These are phyloP conservation scores for Lepus townsendii DNA, from an alignment of 2,797 vertebrate genomes.

Conservation along the genomic window DNA sequence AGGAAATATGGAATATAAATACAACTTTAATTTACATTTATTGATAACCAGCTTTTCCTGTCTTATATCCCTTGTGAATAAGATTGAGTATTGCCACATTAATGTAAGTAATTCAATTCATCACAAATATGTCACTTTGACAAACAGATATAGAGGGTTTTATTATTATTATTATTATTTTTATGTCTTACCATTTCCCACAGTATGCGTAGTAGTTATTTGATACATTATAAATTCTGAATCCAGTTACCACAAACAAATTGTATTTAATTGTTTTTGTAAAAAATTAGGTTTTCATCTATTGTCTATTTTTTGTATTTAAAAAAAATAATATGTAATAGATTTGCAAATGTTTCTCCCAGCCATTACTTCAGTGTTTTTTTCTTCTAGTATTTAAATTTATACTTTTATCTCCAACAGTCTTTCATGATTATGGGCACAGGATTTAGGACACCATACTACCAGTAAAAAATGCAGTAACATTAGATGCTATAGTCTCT, in stretches of 20 bases:
- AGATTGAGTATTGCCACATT: background rate
- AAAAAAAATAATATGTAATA: conserved; percentile 21
- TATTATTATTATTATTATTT: background rate
- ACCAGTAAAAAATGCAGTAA: background rate
- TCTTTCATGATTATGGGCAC: conserved; percentile 10
- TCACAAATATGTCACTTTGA: conserved; percentile 1
- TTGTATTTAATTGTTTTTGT: conserved; percentile 54
- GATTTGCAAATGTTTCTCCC: conserved; percentile 34
- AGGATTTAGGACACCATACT: background rate
- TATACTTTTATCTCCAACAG: conserved; percentile 30
- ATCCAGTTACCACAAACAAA: conserved; percentile 34
- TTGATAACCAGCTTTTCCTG: background rate
- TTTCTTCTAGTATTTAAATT: background rate
- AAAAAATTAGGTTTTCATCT: conserved; percentile 32
- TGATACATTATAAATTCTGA: conserved; percentile 30
- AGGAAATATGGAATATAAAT: background rate
- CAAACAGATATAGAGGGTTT: background rate
- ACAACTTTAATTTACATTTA: conserved; percentile 43
- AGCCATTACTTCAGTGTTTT: background rate
- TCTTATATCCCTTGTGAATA: conserved; percentile 11
- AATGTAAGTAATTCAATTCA: conserved; percentile 48
- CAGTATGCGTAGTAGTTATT: background rate
- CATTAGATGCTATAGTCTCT: background rate
- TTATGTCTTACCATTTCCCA: conserved; percentile 26
- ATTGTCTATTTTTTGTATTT: background rate